Evolutionary conservation across 2,888 invertebrate genomes (phyloP), one percentile per base, ranked within the genome.

Genomic region (Sphinx pinastri): DNA sequence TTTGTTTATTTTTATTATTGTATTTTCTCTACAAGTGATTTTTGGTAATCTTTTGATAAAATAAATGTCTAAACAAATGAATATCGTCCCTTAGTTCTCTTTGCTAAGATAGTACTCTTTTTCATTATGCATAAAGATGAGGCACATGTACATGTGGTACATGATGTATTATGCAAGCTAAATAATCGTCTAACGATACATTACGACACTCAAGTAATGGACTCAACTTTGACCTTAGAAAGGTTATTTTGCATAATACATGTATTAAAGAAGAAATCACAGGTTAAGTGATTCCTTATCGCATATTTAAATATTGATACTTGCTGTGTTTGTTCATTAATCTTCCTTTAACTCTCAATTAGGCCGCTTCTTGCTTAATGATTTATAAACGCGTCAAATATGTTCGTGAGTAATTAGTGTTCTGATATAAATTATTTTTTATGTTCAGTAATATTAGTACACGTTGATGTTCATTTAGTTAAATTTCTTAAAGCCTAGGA

Each of bases 221-320:
- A 79, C 79, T 85, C 81, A 85, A 87, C 88, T 87, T 71, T 79
- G 80, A 88, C 85, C 87, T 85, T 82, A 84, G 84, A 84, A 84
- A 85, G 82, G 79, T 78, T 76, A 71, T 76, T 79, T 83, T 81
- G 77, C 81, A 81, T 79, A 84, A 81, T 74, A 68, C 57, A 69
- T 69, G 47, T 70, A 66, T 68, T 70, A 68, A 70, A 75, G 72
- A 72, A 73, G 16, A 70, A 69, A 49, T 69, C 60, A 8, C 57
- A 57, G 70, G 73, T 71, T 71, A 71, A 71, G 63, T n/a, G 47
- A 68, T 70, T 71, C 67, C 67, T 58, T 72, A 69, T 72, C 66
- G 66, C 12, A 51, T 59, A 59, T 38, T 57, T 67, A 25, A 59
- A n/a, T 68, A 16, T 19, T 11, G 8, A 38, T 38, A 12, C 31